Evolutionary conservation across 2,113 vertebrate genomes (phyloP).

Genomic region (Phrynosoma blainvillii): DNA sequence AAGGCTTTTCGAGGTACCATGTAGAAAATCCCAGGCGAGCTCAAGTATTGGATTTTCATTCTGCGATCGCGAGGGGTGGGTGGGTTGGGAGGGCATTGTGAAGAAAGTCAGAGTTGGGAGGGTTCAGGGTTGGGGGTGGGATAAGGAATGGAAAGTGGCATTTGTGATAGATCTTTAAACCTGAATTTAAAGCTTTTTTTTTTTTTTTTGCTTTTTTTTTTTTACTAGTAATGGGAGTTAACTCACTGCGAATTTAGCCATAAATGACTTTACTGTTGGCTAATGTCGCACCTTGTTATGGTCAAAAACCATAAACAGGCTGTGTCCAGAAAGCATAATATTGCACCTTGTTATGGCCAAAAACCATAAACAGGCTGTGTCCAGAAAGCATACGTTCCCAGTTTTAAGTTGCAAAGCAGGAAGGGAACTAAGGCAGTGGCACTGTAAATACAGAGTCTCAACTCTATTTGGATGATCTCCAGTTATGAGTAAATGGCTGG

Average conservation of each 20-base stretch:
- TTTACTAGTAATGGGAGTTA: slow-evolving; percentile 18
- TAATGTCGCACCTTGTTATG: too few relatives aligned
- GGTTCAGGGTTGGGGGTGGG: slow-evolving; percentile 29
- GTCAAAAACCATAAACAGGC: background rate
- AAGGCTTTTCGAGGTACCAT: slow-evolving; percentile 96
- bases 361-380: background rate
- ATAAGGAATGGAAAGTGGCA: slow-evolving; percentile 1
- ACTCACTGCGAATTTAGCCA: background rate
- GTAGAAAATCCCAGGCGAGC: slow-evolving; percentile 71
- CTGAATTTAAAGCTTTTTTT: background rate
- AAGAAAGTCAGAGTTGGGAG: slow-evolving; percentile 52
- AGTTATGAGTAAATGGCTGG: background rate
- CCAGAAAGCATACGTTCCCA: background rate
- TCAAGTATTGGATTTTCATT: slow-evolving; percentile 59
- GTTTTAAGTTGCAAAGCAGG: background rate
- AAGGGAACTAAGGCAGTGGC: background rate
- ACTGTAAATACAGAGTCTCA: background rate
- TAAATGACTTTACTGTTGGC: background rate
- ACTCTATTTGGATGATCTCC: background rate
- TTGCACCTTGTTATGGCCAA: background rate
- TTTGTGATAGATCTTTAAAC: background rate
- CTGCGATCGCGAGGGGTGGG: slow-evolving; percentile 41
- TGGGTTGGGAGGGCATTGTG: slow-evolving; percentile 53
- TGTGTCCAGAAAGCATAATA: background rate
- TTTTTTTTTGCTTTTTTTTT: too few relatives aligned